phyloP scores from a whole-genome alignment of 2,113 vertebrate genomes.

The Alces alces region DNA sequence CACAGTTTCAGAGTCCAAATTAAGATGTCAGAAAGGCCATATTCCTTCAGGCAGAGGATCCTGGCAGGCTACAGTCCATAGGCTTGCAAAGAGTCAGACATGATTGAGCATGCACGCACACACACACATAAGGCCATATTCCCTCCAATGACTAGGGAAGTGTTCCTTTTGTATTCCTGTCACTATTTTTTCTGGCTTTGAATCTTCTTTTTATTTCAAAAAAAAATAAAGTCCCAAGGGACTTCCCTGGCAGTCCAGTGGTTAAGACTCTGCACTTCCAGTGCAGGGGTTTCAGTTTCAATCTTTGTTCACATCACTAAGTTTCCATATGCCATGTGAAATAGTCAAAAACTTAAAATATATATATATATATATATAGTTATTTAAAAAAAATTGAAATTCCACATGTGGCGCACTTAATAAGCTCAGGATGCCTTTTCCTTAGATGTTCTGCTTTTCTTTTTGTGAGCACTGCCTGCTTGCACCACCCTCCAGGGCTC shows the following conservation, averaged over 20 bases:
- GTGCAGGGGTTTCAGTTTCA: background rate
- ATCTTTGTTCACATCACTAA: background rate
- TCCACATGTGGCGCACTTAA: background rate
- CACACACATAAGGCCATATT: background rate
- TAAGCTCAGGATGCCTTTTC: background rate
- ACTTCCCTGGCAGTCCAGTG: background rate
- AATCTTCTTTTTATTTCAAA: background rate
- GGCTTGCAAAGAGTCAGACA: background rate
- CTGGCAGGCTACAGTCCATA: background rate
- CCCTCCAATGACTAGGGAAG: background rate
- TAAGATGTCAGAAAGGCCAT: background rate
- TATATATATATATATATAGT: background rate
- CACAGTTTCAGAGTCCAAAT: background rate
- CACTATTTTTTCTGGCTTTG: background rate
- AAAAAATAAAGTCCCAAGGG: background rate
- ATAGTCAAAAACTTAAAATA: background rate
- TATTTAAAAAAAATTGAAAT: background rate
- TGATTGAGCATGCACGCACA: accelerated
- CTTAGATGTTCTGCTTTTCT: background rate
- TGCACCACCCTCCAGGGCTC: accelerated
- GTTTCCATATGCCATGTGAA: background rate
- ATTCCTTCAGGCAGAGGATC: background rate
- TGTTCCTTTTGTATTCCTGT: background rate
- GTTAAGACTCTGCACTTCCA: background rate
- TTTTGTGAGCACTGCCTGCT: background rate